A percentile compares a stretch with the other conserved stretches of the same genome.
Conservation (phyloP, 2,888 invertebrate genomes). For the Latrodectus hesperus region DNA sequence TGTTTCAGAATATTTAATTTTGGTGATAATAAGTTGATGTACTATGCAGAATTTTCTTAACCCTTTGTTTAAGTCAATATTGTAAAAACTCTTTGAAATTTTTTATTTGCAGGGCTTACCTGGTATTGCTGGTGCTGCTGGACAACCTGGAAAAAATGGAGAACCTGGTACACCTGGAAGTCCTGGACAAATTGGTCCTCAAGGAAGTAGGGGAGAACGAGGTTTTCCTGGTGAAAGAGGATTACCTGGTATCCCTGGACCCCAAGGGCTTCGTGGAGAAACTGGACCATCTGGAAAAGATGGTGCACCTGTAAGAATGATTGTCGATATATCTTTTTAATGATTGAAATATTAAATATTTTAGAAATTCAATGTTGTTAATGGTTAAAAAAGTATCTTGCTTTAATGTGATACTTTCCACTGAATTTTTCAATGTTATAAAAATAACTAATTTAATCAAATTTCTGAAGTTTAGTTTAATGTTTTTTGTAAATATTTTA, state of each 20-base stretch:
- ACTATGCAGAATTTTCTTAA: too few species aligned
- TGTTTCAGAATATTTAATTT: too few species aligned
- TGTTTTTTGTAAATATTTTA: too few species aligned
- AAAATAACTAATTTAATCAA: too few species aligned
- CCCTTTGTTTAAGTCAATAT: neutral
- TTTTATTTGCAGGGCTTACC: conserved; percentile 80
- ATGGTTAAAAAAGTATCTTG: too few species aligned
- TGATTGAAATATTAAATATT: too few species aligned
- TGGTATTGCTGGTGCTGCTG: conserved; percentile 83
- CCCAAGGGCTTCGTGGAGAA: conserved; percentile 82
- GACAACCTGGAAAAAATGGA: conserved; percentile 86
- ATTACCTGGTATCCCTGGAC: conserved; percentile 85
- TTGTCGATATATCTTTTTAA: neutral
- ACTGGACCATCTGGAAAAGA: conserved; percentile 76
- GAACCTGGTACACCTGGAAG: conserved; percentile 83
- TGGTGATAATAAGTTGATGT: too few species aligned
- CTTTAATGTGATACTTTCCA: too few species aligned
- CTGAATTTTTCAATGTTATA: too few species aligned
- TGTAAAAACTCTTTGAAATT: neutral
- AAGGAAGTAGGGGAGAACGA: conserved; percentile 76
- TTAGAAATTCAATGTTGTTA: too few species aligned
- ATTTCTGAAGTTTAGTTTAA: too few species aligned
- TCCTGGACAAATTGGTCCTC: conserved; percentile 77
- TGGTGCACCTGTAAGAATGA: conserved; percentile 70
- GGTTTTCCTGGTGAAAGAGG: conserved; percentile 83